Evolutionary conservation across 2,113 vertebrate species (phyloP).

Genomic region (Scomber japonicus): DNA sequence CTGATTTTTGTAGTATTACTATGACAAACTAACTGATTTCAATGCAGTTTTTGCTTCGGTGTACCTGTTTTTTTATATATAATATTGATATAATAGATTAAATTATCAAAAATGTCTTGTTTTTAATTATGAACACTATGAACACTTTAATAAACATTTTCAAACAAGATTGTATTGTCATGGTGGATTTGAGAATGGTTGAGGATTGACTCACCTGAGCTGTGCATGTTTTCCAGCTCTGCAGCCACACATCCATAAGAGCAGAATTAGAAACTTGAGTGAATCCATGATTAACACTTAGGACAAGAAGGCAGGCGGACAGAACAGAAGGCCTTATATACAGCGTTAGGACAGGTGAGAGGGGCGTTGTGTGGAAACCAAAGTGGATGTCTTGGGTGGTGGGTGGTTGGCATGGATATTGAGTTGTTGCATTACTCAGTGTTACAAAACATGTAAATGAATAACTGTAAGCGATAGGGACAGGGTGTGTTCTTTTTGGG

Average conservation of each 20-base stretch:
- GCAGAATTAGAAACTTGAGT: slow-evolving; percentile 62
- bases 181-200: neutral
- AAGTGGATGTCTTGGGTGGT: slow-evolving; percentile 1
- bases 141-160: too few relatives aligned
- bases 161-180: neutral
- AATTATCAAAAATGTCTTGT: too few relatives aligned
- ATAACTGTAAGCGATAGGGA: slow-evolving; percentile 65
- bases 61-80: too few relatives aligned
- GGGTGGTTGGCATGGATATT: slow-evolving; percentile 28
- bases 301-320: slow-evolving; percentile 14
- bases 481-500: slow-evolving; percentile 55
- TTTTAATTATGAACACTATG: too few relatives aligned
- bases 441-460: slow-evolving; percentile 71
- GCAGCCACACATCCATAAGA: slow-evolving; percentile 73
- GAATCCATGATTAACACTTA: slow-evolving; percentile 72
- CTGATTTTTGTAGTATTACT: too few relatives aligned
- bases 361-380: neutral
- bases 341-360: neutral
- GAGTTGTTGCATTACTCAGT: slow-evolving; percentile 7
- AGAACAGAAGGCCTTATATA: slow-evolving; percentile 57
- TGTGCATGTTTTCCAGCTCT: slow-evolving; percentile 28
- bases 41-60: too few relatives aligned
- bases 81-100: too few relatives aligned
- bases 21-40: too few relatives aligned
- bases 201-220: slow-evolving; percentile 64